Base-by-base conservation (phyloP, 1,140 invertebrate genomes). In the Fopius arisanus region DNA sequence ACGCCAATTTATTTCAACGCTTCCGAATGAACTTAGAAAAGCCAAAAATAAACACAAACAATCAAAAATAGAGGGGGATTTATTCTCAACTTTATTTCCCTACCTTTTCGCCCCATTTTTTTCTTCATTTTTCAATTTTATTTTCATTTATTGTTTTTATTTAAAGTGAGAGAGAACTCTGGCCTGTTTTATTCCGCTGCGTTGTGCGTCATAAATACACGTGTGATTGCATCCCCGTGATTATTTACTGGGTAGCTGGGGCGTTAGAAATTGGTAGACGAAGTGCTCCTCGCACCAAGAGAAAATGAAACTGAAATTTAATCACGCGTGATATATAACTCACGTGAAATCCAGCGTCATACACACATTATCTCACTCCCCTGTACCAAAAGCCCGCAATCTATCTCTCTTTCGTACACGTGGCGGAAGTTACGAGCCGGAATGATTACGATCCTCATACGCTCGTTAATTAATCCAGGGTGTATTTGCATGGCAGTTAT, bases 1-100 rank as follows among this genome's bases (percentile, higher is more conserved):
- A 83, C 79, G 81, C 78, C 80, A 81, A 82, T 83, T 82, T 83
- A 79, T 75, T 73, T 75, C 62, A 68, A 72, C 65, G 65, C 72
- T 63, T 37, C 65, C 41, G 74, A 69, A 26, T 69, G 26, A 43
- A 67, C 21, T 43, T 21, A 51, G 48, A 48, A n/a, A 67, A 43
- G 23, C n/a, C 3, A 4, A 48, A 48, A 51, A 69, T 51, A 28
- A 59, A 70, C n/a, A 51, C 48, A 41, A 66, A 72, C 26, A 65
- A 63, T 31, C 28, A 16, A 59, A 59, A 59, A 12, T 29, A 59
- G 40, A 41, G 4, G 16, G 67, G 67, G 65, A 63, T 43, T 73
- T 31, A 43, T 48, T 48, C 7, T 14, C 16, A 19, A n/a, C n/a
- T n/a, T n/a, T n/a, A n/a, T n/a, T n/a, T n/a, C n/a, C n/a, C n/a